Percentiles rank a stretch among this genome's conserved stretches.
Evolutionary conservation across 1,140 invertebrate species (phyloP).

Genomic region (Cotesia chilonis): DNA sequence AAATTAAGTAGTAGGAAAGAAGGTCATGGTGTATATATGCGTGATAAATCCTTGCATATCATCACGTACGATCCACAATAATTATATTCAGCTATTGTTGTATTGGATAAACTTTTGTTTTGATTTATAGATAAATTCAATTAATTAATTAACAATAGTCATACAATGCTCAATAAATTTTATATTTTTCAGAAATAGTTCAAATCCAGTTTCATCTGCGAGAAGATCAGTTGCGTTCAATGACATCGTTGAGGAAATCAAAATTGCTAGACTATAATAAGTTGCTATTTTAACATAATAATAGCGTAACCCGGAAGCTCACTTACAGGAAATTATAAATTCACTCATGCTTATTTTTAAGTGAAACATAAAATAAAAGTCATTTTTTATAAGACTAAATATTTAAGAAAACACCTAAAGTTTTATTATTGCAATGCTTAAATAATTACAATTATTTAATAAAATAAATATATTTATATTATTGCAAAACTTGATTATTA

Average conservation of each 20-base stretch:
- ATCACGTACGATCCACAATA: conserved; percentile 21
- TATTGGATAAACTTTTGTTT: conserved; percentile 1
- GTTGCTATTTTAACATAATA: conserved; percentile 9
- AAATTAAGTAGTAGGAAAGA: background rate
- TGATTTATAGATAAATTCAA: conserved; percentile 5
- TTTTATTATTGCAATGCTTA: no score
- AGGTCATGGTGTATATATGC: conserved; percentile 9
- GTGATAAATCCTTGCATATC: conserved; percentile 33
- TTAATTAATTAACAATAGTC: background rate
- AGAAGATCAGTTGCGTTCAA: conserved; percentile 37
- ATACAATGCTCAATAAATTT: background rate
- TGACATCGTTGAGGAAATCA: conserved; percentile 37
- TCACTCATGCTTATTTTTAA: background rate
- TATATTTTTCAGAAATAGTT: background rate
- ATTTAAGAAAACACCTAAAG: no score
- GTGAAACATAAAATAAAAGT: no score
- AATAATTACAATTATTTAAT: no score
- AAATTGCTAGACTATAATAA: conserved; percentile 31
- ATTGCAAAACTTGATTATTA: background rate
- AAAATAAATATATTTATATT: no score
- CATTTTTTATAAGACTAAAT: no score
- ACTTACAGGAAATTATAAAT: conserved; percentile 17
- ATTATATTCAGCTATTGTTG: conserved; percentile 22
- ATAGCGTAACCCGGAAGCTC: conserved; percentile 14
- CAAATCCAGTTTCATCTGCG: conserved; percentile 9